Conservation (phyloP, 2,113 vertebrate genomes). For the Petromus typicus region DNA sequence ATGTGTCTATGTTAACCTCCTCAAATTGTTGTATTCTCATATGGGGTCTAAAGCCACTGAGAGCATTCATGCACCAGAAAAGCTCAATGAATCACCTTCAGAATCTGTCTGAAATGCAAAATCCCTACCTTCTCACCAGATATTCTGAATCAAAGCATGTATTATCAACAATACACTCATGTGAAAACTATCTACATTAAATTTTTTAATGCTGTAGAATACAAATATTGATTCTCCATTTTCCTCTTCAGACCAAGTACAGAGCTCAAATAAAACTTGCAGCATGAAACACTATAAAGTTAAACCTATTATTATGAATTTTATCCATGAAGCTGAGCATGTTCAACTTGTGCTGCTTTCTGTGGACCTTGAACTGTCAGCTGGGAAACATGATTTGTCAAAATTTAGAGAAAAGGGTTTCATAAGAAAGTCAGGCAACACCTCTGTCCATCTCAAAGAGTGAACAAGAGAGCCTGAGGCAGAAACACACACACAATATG, state of each 20-base stretch:
- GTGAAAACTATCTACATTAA: not conserved
- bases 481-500: not conserved
- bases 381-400: not conserved
- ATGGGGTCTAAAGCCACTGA: not conserved
- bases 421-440: not conserved
- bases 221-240: not conserved
- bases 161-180: not conserved
- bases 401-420: not conserved
- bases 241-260: not conserved
- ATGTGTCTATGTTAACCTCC: not conserved
- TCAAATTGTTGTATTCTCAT: not conserved
- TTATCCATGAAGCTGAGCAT: not conserved
- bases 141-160: not conserved
- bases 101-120: not conserved
- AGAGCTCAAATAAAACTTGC: not conserved
- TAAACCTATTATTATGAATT: not conserved
- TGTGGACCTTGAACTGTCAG: not conserved
- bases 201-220: not conserved
- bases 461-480: not conserved
- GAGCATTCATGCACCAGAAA: not conserved
- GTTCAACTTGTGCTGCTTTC: not conserved
- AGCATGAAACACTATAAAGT: not conserved
- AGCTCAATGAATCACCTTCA: fast-evolving
- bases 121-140: not conserved
- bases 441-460: not conserved